A percentile compares a stretch with the other conserved stretches of the same genome.
phyloP scores from a whole-genome alignment of 2,797 vertebrate genomes.

The Coracias cyanogaster region DNA sequence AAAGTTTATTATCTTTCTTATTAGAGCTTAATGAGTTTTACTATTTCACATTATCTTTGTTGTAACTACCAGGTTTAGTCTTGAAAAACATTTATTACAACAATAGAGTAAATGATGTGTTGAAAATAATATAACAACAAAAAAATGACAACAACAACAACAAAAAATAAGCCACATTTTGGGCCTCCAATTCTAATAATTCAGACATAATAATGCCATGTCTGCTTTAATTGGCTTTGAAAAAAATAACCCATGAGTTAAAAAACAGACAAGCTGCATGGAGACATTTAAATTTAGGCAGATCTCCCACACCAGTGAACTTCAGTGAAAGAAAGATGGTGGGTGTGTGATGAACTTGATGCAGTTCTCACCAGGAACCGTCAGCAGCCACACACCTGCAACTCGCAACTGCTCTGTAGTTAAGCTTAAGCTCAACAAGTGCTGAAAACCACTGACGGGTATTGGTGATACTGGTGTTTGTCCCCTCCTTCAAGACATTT shows the following conservation, averaged over 20 bases:
- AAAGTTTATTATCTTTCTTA: slow-evolving; percentile 12
- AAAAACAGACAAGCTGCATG: slow-evolving; percentile 30
- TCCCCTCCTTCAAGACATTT: neutral
- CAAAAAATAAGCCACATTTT: neutral
- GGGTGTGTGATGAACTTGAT: neutral
- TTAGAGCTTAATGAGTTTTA: slow-evolving; percentile 67
- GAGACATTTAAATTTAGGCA: slow-evolving; percentile 3
- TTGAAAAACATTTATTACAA: slow-evolving; percentile 77
- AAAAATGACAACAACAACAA: slow-evolving; percentile 10
- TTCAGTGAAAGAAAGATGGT: neutral
- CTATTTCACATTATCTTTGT: slow-evolving; percentile 64
- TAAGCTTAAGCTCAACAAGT: neutral
- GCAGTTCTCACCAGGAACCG: neutral
- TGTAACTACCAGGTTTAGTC: slow-evolving; percentile 73
- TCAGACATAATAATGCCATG: neutral
- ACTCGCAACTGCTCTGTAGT: neutral
- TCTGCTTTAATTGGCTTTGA: slow-evolving; percentile 41
- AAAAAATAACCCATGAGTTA: slow-evolving; percentile 21
- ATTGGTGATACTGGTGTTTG: neutral
- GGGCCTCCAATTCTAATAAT: slow-evolving; percentile 31
- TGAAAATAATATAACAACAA: slow-evolving; percentile 71
- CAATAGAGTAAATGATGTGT: slow-evolving; percentile 69
- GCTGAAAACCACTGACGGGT: neutral
- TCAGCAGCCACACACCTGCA: neutral
- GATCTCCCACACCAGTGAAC: neutral